Percentiles rank a stretch among this genome's conserved stretches.
Conservation (phyloP, 2,797 vertebrate genomes). For the Poeciliopsis gracilis region DNA sequence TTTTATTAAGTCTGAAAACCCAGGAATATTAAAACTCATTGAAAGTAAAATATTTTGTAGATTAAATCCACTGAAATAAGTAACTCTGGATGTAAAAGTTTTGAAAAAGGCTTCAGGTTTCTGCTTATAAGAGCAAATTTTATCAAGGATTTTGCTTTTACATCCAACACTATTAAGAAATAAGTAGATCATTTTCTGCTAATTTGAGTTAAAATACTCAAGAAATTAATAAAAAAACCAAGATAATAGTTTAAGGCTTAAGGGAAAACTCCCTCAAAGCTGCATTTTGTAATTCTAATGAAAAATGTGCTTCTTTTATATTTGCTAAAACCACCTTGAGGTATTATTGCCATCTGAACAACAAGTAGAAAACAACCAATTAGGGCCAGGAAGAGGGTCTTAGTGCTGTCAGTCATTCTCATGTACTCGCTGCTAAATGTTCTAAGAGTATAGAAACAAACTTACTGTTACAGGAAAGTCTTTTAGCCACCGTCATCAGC, state of each 20-base stretch:
- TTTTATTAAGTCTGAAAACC: constrained; percentile 28
- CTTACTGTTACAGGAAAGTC: no score
- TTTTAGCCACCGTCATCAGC: no score
- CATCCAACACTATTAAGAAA: not conserved
- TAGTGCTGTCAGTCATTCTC: no score
- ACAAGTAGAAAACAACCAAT: no score
- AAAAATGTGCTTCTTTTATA: no score
- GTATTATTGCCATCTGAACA: no score
- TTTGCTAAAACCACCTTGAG: no score
- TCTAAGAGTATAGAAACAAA: no score
- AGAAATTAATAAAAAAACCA: not conserved
- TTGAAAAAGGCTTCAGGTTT: not conserved
- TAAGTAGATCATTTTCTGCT: not conserved
- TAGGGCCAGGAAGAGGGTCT: no score
- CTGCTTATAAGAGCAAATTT: not conserved
- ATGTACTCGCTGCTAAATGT: no score
- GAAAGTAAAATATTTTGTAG: not conserved
- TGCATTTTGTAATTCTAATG: no score
- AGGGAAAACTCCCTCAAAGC: no score
- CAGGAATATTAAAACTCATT: constrained; percentile 25
- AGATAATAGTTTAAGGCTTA: not conserved
- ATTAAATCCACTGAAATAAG: not conserved
- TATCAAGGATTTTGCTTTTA: not conserved
- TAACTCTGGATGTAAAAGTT: not conserved
- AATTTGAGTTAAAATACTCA: not conserved